These are phyloP conservation scores for Arbacia lixula DNA, from an alignment of 53 echinoderm and acorn worm species.

Conservation along the genomic window DNA sequence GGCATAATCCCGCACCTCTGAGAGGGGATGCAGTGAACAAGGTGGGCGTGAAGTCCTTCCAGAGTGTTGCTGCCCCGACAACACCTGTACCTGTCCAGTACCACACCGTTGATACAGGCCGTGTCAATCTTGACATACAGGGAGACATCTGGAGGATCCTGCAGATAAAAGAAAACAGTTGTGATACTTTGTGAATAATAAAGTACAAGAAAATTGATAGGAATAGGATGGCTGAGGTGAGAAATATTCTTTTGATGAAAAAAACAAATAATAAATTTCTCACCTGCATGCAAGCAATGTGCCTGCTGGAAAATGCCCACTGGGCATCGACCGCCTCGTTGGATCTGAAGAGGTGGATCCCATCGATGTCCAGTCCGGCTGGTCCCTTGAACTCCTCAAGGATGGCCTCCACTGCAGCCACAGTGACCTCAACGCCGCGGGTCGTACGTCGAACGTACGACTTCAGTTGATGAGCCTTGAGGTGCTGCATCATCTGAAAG, in stretches of 20 bases:
- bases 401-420: slow-evolving; percentile 58
- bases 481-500: slow-evolving; percentile 61
- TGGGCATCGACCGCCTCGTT: slow-evolving; percentile 56
- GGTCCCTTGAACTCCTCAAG: slow-evolving; percentile 67
- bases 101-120: slow-evolving; percentile 59
- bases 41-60: slow-evolving; percentile 64
- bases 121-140: slow-evolving; percentile 57
- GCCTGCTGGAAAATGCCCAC: slow-evolving; percentile 59
- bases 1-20: slow-evolving; percentile 60
- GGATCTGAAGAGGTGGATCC: slow-evolving; percentile 62
- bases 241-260: too few species aligned
- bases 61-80: slow-evolving; percentile 22
- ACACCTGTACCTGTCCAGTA: slow-evolving; percentile 57
- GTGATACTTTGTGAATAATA: too few species aligned
- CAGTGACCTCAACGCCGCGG: slow-evolving; percentile 67
- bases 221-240: too few species aligned
- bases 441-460: slow-evolving; percentile 65
- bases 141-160: slow-evolving; percentile 74
- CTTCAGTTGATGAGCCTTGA: slow-evolving; percentile 54
- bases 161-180: too few species aligned
- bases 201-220: too few species aligned
- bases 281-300: slow-evolving; percentile 76
- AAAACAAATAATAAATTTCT: too few species aligned
- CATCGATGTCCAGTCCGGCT: slow-evolving; percentile 73
- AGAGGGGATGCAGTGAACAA: slow-evolving; percentile 56